Base-by-base conservation (phyloP, 2,888 invertebrate species). In the Unio pictorum region DNA sequence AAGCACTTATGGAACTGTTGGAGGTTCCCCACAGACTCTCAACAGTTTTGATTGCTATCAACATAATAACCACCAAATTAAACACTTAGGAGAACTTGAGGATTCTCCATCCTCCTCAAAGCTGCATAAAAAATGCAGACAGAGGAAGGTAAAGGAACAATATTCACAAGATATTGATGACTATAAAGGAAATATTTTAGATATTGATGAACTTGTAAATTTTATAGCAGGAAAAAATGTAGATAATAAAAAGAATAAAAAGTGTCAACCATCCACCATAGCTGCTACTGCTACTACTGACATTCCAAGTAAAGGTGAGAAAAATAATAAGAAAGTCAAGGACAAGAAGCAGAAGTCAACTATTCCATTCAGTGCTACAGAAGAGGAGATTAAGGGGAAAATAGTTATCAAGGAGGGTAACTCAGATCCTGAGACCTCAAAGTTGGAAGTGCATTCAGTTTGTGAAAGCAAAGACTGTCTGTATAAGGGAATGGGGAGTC, bases 161-260 rank as follows among this genome's bases (percentile, higher is more conserved):
- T 67, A 66, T 61, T 68, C 86, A 28, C 77, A 84, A 63, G 76
- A 84, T 55, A 74, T 82, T 61, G 78, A 82, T 56, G 79, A 83
- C 64, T 82, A 83, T 74, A 76, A 78, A 57, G 86, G 86, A 23
- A 65, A 81, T 69, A 80, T 76, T 66, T 59, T 20, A 54, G 64
- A 66, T 54, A 66, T 83, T 58, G 84, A 85, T 11, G 80, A 81
- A 62, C 72, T 86, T 23, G 71, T 86, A 8, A 71, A 78, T 61
- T 84, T 83, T 67, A 84, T 86, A 64, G 83, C 79, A 74, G 83
- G 79, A 58, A 79, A 82, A 67, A 74, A 77, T 71, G 78, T 67
- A 65, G 74, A 74, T 28, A 73, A 68, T 59, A 78, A 76, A 63
- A 78, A 79, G 65, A 61, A 71, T 57, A 81, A 78, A 67, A 78